A percentile compares a stretch with the other conserved stretches of the same genome.
These are phyloP conservation scores for Osmerus eperlanus DNA, from an alignment of 2,113 vertebrate genomes.

Conservation along the genomic window DNA sequence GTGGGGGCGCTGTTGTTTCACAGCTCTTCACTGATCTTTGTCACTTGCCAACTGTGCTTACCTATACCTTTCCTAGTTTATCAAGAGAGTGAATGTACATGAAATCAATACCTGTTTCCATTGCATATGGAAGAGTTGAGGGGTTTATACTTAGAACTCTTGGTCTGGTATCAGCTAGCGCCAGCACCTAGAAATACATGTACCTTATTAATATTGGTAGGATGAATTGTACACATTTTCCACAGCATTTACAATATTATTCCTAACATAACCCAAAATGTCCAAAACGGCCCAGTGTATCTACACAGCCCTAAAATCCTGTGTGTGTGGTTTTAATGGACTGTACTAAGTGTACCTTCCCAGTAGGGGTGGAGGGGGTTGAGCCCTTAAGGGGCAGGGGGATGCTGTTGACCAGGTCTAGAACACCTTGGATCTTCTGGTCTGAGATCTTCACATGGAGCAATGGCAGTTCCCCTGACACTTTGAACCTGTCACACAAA, in stretches of 20 bases:
- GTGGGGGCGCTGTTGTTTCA: not conserved
- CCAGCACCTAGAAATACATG: conserved; percentile 37
- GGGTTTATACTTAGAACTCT: conserved; percentile 50
- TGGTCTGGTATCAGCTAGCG: conserved; percentile 55
- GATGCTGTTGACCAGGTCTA: conserved; percentile 82
- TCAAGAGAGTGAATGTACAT: not conserved
- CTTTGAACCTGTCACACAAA: conserved; percentile 80
- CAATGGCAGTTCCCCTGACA: conserved; percentile 89
- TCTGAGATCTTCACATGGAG: conserved; percentile 89
- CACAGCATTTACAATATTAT: too few relatives aligned
- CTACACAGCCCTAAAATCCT: too few relatives aligned
- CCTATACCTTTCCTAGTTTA: too few relatives aligned
- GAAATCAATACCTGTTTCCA: conserved; percentile 76
- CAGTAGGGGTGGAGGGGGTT: conserved; percentile 55
- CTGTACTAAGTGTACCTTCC: conserved; percentile 76
- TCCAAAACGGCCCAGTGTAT: too few relatives aligned
- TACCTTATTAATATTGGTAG: too few relatives aligned
- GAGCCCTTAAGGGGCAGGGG: conserved; percentile 76
- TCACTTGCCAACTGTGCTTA: not conserved
- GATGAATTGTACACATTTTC: too few relatives aligned
- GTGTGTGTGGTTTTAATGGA: conserved; percentile 46
- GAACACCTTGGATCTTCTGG: conserved; percentile 81
- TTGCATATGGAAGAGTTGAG: conserved; percentile 64
- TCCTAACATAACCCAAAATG: too few relatives aligned
- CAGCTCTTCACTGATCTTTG: not conserved